These are phyloP conservation scores for Procavia capensis DNA, from an alignment of 2,113 vertebrate species.

Conservation along the genomic window DNA sequence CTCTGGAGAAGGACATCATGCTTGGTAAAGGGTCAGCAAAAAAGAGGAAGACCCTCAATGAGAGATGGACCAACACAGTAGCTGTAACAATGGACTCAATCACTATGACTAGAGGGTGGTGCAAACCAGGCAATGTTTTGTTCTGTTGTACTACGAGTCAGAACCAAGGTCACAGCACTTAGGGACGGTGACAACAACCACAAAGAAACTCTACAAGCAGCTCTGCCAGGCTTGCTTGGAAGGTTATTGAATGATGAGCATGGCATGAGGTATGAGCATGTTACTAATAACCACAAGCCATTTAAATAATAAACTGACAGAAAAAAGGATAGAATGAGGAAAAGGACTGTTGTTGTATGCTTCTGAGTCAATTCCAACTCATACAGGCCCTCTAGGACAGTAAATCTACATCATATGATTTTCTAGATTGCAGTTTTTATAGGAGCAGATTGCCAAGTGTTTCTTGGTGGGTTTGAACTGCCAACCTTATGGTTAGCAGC, in stretches of 20 bases:
- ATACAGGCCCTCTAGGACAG: not conserved
- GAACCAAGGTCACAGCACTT: no score
- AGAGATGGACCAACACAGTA: no score
- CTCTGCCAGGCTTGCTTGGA: not conserved
- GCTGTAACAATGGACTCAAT: no score
- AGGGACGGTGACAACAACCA: not conserved
- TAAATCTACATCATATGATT: not conserved
- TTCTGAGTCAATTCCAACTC: not conserved
- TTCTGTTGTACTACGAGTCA: no score
- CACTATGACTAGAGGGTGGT: no score
- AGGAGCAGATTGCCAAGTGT: not conserved
- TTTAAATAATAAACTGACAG: not conserved
- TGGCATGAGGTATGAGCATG: no score
- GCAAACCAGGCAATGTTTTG: no score
- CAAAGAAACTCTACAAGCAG: not conserved
- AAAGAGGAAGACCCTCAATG: no score
- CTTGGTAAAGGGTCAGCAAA: no score
- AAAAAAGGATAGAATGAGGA: not conserved
- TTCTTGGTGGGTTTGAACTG: not conserved
- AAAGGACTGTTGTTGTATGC: not conserved
- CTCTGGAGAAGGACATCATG: no score
- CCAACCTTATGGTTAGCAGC: not conserved
- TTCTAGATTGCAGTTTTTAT: not conserved
- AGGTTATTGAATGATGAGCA: no score
- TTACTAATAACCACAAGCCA: not conserved